These are phyloP conservation scores for Mastacembelus armatus DNA, from an alignment of 2,797 vertebrate species.

Conservation along the genomic window DNA sequence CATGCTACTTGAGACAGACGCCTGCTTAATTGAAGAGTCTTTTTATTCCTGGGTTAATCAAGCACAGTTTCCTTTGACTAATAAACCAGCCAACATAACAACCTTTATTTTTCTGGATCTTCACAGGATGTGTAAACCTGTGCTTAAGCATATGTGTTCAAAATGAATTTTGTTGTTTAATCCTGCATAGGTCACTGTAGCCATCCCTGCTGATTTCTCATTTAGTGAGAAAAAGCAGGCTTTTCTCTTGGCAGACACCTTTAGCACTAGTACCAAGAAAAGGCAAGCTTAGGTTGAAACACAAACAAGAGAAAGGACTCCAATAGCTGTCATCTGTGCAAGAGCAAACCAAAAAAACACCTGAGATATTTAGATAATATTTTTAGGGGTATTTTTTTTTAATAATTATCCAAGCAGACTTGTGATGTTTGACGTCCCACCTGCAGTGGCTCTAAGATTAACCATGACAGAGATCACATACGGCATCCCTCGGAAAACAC, in stretches of 20 bases:
- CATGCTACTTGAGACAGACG: constrained; percentile 69
- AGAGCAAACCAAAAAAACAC: constrained; percentile 14
- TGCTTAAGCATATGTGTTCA: constrained; percentile 55
- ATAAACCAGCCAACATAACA: constrained; percentile 60
- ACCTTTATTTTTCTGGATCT: constrained; percentile 59
- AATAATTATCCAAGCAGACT: background rate
- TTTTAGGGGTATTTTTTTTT: too few relatives aligned
- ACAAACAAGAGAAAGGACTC: constrained; percentile 14
- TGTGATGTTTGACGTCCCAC: background rate
- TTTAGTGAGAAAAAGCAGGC: constrained; percentile 75
- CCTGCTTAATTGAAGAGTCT: constrained; percentile 56
- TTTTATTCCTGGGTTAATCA: constrained; percentile 39
- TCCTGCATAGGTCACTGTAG: constrained; percentile 23
- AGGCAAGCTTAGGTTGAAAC: constrained; percentile 55
- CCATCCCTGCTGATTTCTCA: constrained; percentile 72
- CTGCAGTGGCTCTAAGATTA: background rate
- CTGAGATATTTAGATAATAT: background rate
- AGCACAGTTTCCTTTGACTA: constrained; percentile 64
- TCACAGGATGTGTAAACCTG: constrained; percentile 41
- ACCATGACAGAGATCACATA: constrained; percentile 17
- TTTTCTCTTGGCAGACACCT: constrained; percentile 64
- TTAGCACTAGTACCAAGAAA: constrained; percentile 39
- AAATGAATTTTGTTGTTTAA: constrained; percentile 56
- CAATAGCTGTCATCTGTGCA: constrained; percentile 28
- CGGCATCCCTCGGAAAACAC: constrained; percentile 19